Evolutionary conservation across 2,797 vertebrate species (phyloP).

Genomic region (Oreortyx pictus): DNA sequence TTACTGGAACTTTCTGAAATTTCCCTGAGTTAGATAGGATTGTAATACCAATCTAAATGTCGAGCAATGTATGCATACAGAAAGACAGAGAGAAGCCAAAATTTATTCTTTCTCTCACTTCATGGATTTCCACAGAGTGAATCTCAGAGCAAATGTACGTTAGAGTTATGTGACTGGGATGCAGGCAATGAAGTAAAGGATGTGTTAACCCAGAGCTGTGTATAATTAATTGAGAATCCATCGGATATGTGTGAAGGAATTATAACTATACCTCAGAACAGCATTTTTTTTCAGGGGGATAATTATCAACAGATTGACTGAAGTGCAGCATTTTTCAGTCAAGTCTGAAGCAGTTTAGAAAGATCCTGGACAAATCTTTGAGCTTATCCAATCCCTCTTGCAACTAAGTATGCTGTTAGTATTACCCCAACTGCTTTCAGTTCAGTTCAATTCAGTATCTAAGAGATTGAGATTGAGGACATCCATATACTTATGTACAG

Average conservation of each 20-base stretch:
- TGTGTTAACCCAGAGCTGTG: neutral
- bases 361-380: neutral
- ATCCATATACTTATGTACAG: neutral
- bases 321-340: neutral
- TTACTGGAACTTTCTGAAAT: neutral
- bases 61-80: neutral
- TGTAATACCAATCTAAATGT: neutral
- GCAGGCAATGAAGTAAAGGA: neutral
- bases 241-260: accelerated
- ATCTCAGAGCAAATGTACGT: neutral
- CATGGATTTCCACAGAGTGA: neutral
- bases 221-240: neutral
- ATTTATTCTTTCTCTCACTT: neutral
- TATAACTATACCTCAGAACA: neutral
- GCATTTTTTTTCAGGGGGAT: neutral
- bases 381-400: neutral
- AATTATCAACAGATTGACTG: neutral
- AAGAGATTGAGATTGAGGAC: neutral
- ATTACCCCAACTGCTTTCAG: neutral
- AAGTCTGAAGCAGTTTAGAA: neutral
- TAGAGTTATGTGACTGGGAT: neutral
- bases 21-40: neutral
- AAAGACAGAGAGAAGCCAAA: neutral
- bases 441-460: neutral
- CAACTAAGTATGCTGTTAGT: neutral